These are phyloP conservation scores for Seriola aureovittata DNA, from an alignment of 2,113 vertebrate genomes.

Conservation along the genomic window DNA sequence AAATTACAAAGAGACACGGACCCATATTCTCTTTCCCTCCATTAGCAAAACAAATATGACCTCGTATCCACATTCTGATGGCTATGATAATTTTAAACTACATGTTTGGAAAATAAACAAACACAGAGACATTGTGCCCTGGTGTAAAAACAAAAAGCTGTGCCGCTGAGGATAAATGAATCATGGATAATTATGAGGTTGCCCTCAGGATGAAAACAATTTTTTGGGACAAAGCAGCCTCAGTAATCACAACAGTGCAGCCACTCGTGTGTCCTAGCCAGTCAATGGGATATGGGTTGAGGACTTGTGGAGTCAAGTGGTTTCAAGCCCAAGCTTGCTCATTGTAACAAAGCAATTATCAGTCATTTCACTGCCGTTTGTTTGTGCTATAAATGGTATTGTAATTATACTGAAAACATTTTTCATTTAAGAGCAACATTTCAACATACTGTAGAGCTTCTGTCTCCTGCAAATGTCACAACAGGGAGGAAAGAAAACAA, in stretches of 20 bases:
- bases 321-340: conserved; percentile 76
- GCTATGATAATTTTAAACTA: conserved; percentile 34
- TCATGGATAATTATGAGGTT: conserved; percentile 72
- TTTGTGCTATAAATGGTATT: conserved; percentile 72
- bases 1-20: conserved; percentile 36
- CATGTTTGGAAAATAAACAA: conserved; percentile 61
- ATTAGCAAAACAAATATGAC: conserved; percentile 50
- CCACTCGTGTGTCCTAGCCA: conserved; percentile 66
- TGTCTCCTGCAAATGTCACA: conserved; percentile 66
- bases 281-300: conserved; percentile 71
- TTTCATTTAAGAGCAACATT: conserved; percentile 68
- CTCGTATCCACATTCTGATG: conserved; percentile 10
- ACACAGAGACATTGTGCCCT: conserved; percentile 30
- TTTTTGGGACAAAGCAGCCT: conserved; percentile 70
- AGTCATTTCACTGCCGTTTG: conserved; percentile 77
- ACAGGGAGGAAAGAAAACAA: conserved; percentile 51
- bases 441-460: conserved; percentile 50
- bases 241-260: conserved; percentile 74
- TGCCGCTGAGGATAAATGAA: conserved; percentile 63
- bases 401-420: conserved; percentile 71
- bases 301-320: conserved; percentile 80
- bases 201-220: conserved; percentile 70
- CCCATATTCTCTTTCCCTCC: conserved; percentile 20
- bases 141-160: conserved; percentile 63
- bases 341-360: conserved; percentile 77